phyloP scores from a whole-genome alignment of 2,888 invertebrate species.

The Cheilosia pagana region DNA sequence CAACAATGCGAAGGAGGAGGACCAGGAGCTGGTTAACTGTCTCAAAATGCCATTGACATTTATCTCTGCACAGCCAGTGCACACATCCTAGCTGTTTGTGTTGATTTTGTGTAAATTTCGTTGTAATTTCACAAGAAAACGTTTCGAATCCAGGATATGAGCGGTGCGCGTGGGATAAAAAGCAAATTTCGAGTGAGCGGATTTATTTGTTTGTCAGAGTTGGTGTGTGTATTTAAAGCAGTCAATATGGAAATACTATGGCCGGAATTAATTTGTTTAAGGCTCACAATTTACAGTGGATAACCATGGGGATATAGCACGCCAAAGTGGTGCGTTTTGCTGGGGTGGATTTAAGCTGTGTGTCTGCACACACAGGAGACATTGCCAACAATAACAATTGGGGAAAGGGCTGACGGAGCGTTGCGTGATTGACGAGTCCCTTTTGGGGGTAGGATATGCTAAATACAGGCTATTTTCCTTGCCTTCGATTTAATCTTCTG shows the following conservation, averaged over 20 bases:
- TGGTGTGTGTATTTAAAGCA: constrained; percentile 19
- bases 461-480: too few relatives aligned
- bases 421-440: background rate
- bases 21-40: background rate
- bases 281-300: constrained; percentile 41
- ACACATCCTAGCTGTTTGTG: constrained; percentile 31
- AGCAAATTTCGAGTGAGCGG: constrained; percentile 46
- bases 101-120: constrained; percentile 60
- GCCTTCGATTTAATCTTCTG: too few relatives aligned
- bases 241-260: constrained; percentile 46
- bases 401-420: background rate
- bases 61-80: background rate
- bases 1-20: background rate
- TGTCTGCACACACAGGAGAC: constrained; percentile 7
- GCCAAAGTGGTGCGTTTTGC: too few relatives aligned
- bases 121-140: constrained; percentile 29
- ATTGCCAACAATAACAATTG: constrained; percentile 22
- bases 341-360: constrained; percentile 10
- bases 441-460: too few relatives aligned
- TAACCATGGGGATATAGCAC: constrained; percentile 5
- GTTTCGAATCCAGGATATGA: constrained; percentile 27
- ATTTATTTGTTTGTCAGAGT: constrained; percentile 47
- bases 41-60: constrained; percentile 51
- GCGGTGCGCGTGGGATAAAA: constrained; percentile 4
- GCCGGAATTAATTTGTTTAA: constrained; percentile 60